Base-by-base conservation (phyloP, 2,888 invertebrate genomes). In the Amitus sp. region DNA sequence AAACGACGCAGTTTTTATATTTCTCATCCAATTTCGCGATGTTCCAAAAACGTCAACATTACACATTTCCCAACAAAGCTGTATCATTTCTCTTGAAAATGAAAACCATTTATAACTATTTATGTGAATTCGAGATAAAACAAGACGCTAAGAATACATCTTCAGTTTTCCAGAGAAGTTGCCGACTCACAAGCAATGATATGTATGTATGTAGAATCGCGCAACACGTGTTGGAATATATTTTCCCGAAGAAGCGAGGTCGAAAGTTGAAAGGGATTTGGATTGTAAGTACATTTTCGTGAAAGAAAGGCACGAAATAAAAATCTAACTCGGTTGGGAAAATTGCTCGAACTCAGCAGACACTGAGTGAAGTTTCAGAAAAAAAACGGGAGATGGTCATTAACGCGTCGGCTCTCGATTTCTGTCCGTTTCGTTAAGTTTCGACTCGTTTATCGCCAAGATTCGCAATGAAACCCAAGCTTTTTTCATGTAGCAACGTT, bases 141-240 rank as follows among this genome's bases (percentile, higher is more conserved):
- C 40, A 50, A 53, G 50, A 55, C 47, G 39, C 47, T 40, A n/a
- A 43, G 45, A 55, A 55, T 47, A 60, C 43, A 55, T 51, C 37
- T 51, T 23, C 51, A 61, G 51, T 61, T 61, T 51, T 61, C 33
- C 51, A 17, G 47, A 61, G 7, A 23, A 23, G 23, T 49, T 56
- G 52, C 56, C 56, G 48, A 52, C 56, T 61, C 59, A 48, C n/a
- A n/a, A 45, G 49, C 54, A 53, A 57, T 55, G 58, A 55, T 55
- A 63, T 63, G 58, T 61, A 61, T 52, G 61, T 56, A 63, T 63
- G 63, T 59, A 56, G 56, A 63, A 63, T 53, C 55, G 55, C 47
- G 63, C 59, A 59, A 63, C 63, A 63, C 49, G 59, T 63, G 63
- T 55, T 52, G 52, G 63, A 63, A 63, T 63, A 63, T 42, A 59